A percentile compares a stretch with the other conserved stretches of the same genome.
Evolutionary conservation across 2,888 invertebrate genomes (phyloP).

Genomic region (Bhutanitis thaidina): DNA sequence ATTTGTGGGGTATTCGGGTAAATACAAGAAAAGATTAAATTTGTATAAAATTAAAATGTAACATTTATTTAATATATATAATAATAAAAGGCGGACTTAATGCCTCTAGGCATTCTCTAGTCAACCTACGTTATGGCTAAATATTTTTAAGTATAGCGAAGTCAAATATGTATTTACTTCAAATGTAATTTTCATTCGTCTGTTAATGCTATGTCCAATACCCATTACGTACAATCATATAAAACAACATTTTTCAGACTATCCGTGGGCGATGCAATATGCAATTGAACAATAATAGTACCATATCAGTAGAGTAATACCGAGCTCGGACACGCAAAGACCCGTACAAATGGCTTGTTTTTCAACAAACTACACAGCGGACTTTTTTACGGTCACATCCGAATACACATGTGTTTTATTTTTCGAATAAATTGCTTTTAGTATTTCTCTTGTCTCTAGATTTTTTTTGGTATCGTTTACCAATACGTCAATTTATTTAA

Average conservation of each 20-base stretch:
- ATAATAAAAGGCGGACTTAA: too few species aligned
- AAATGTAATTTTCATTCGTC: background rate
- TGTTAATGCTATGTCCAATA: background rate
- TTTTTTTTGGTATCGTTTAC: too few species aligned
- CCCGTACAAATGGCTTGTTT: slow-evolving; percentile 19
- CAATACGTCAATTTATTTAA: too few species aligned
- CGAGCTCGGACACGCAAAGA: slow-evolving; percentile 18
- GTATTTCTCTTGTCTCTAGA: too few species aligned
- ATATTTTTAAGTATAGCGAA: too few species aligned
- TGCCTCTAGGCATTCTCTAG: too few species aligned
- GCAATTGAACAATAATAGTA: slow-evolving; percentile 23
- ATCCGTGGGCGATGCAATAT: slow-evolving; percentile 14
- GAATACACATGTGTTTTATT: slow-evolving; percentile 16
- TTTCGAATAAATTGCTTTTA: slow-evolving; percentile 13
- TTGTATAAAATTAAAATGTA: too few species aligned
- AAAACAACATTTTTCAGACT: background rate
- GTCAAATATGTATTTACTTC: too few species aligned
- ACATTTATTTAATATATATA: too few species aligned
- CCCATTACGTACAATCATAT: slow-evolving; percentile 3
- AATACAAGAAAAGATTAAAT: too few species aligned
- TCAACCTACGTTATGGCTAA: too few species aligned
- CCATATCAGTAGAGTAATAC: slow-evolving; percentile 20
- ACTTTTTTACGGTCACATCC: slow-evolving; percentile 9
- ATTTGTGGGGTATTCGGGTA: too few species aligned
- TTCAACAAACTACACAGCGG: slow-evolving; percentile 15